A percentile compares a stretch with the other conserved stretches of the same genome.
phyloP scores from a whole-genome alignment of 2,113 vertebrate genomes.

The Puffinus mauretanicus region DNA sequence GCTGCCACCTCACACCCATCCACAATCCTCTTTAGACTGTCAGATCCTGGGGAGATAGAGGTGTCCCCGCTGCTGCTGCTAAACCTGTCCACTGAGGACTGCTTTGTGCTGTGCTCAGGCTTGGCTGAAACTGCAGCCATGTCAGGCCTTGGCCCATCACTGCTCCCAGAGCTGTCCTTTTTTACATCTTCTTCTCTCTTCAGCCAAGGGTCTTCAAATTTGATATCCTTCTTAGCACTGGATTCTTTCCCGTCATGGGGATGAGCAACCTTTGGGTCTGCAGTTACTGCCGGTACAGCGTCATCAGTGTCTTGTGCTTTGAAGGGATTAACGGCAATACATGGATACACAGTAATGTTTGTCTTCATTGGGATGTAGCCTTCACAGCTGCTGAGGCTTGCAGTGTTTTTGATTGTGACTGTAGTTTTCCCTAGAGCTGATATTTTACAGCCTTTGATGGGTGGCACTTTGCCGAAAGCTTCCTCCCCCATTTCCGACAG shows the following conservation, averaged over 20 bases:
- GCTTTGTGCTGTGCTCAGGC: conserved; percentile 70
- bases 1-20: conserved; percentile 88
- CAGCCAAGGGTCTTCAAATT: conserved; percentile 94
- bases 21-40: conserved; percentile 81
- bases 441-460: conserved; percentile 78
- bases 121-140: conserved; percentile 17
- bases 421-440: conserved; percentile 84
- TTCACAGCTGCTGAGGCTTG: conserved; percentile 73
- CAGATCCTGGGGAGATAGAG: conserved; percentile 74
- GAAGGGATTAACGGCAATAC: conserved; percentile 82
- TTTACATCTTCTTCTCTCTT: conserved; percentile 81
- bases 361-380: conserved; percentile 85
- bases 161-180: conserved; percentile 26
- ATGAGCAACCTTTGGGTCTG: conserved; percentile 3
- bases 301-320: conserved; percentile 71
- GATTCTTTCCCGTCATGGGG: conserved; percentile 67
- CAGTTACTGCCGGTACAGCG: conserved; percentile 27
- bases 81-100: conserved; percentile 56
- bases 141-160: conserved; percentile 44
- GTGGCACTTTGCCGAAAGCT: conserved; percentile 68
- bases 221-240: conserved; percentile 73
- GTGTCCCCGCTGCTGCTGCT: conserved; percentile 79
- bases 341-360: conserved; percentile 83
- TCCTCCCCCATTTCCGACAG: conserved; percentile 72
- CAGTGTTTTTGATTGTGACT: conserved; percentile 78